phyloP scores from a whole-genome alignment of 1,140 invertebrate genomes.

The Gerris buenoi region DNA sequence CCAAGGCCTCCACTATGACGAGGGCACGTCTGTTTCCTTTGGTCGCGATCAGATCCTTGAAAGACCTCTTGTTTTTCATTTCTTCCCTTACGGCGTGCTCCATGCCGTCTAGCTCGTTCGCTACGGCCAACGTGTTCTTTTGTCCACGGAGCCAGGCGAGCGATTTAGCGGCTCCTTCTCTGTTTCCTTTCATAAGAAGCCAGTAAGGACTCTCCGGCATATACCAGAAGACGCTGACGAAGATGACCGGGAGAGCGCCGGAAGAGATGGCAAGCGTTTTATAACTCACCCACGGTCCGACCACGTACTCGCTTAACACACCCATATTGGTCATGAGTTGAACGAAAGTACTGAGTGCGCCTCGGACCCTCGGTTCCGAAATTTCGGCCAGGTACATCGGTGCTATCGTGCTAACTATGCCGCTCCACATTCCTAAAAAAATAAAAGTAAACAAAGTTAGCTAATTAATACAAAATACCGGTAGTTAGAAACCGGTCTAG shows the following conservation, averaged over 20 bases:
- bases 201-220: conserved; percentile 73
- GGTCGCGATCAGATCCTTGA: conserved; percentile 37
- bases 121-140: conserved; percentile 30
- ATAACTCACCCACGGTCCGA: conserved; percentile 59
- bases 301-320: conserved; percentile 53
- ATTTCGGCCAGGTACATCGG: conserved; percentile 49
- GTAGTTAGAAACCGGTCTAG: too few species aligned
- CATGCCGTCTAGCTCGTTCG: conserved; percentile 27
- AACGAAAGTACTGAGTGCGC: conserved; percentile 45
- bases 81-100: conserved; percentile 17
- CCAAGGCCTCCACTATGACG: conserved; percentile 43
- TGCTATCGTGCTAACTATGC: conserved; percentile 34
- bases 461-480: too few species aligned
- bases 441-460: not conserved
- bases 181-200: conserved; percentile 38
- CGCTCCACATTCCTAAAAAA: conserved; percentile 32
- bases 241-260: conserved; percentile 39
- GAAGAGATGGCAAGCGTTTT: conserved; percentile 45
- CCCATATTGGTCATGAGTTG: conserved; percentile 56
- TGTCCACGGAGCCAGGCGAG: conserved; percentile 36
- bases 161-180: conserved; percentile 32
- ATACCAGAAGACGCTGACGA: conserved; percentile 47
- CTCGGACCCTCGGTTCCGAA: conserved; percentile 41
- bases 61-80: conserved; percentile 21
- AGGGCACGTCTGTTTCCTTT: conserved; percentile 46